A percentile compares a stretch with the other conserved stretches of the same genome.
Evolutionary conservation across 2,797 vertebrate species (phyloP).

Genomic region (Pempheris klunzingeri): DNA sequence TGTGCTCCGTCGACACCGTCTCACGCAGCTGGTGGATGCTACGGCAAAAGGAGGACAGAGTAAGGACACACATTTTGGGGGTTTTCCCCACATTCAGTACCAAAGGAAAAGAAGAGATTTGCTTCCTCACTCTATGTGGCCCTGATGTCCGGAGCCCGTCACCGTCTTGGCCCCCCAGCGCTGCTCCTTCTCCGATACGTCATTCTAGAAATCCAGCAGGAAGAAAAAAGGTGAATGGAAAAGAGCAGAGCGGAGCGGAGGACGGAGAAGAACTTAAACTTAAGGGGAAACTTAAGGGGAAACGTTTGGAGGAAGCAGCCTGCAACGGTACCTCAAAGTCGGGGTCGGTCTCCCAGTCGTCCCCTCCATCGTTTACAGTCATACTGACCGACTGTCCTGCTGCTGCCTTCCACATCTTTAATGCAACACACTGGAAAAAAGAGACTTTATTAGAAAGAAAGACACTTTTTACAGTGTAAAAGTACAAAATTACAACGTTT

Average conservation of each 20-base stretch:
- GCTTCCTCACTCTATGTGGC: slow-evolving; percentile 92
- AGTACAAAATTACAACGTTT: not conserved
- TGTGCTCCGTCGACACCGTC: slow-evolving; percentile 93
- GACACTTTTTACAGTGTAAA: accelerated
- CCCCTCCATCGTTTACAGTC: slow-evolving; percentile 84
- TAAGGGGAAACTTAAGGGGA: not conserved
- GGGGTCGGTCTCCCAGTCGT: slow-evolving; percentile 98
- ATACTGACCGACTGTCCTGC: slow-evolving; percentile 89
- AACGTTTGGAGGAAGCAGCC: not conserved
- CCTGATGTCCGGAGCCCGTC: slow-evolving; percentile 95
- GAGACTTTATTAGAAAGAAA: not conserved
- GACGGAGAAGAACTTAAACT: not conserved
- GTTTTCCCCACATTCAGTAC: not conserved
- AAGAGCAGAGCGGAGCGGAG: not conserved
- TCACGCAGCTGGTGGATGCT: slow-evolving; percentile 93
- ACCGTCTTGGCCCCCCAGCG: slow-evolving; percentile 98
- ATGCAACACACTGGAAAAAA: slow-evolving; percentile 24
- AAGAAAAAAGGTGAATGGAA: not conserved
- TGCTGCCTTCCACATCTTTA: slow-evolving; percentile 95
- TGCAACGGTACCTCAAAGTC: slow-evolving; percentile 91
- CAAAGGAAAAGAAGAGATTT: accelerated
- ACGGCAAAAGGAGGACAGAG: not conserved
- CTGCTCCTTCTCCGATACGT: slow-evolving; percentile 95
- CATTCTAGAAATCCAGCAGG: slow-evolving; percentile 86
- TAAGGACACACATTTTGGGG: not conserved